Base-by-base conservation (phyloP, 2,888 invertebrate genomes). In the Ochropleura plecta region DNA sequence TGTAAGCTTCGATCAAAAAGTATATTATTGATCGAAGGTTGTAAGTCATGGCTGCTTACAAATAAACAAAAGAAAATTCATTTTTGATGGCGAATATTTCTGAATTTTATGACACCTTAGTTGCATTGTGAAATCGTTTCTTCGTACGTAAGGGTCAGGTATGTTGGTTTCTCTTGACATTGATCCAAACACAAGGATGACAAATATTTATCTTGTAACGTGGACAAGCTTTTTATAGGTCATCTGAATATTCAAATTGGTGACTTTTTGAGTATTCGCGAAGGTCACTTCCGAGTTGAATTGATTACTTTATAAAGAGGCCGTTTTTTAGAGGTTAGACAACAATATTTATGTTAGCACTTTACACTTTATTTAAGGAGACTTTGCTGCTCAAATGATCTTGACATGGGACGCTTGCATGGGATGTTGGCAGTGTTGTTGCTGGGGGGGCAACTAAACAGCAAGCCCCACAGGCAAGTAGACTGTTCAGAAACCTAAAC, bases 181-280 rank as follows among this genome's bases (percentile, higher is more conserved):
- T 82, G 78, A 70, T 65, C 59, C 30, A 55, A 30, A n/a, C 30
- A 65, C 46, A 82, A 80, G 67, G 79, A 78, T 70, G 55, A 40
- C 5, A 66, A 82, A 65, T 79, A 81, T 81, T 81, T 83, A 40
- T 69, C 44, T 79, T 70, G 44, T 44, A 59, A 18, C n/a, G 49
- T 76, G 55, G 3, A 64, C 9, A 18, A 62, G n/a, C 20, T 48
- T 20, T 57, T 73, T 81, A 75, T 80, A 80, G 74, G 76, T 78
- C 44, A 74, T 2, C 53, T 46, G 44, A 44, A 62, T 66, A 62
- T 62, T 65, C 20, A 62, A 73, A 48, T 12, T 18, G 10, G 49
- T 51, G 71, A 48, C 18, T 48, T 66, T 81, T 46, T 40, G 14
- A 55, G 5, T 49, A 63, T 80, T 51, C 8, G 70, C 46, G 70